A percentile compares a stretch with the other conserved stretches of the same genome.
phyloP scores from a whole-genome alignment of 2,888 invertebrate genomes.

The Eristalinus sepulchralis region DNA sequence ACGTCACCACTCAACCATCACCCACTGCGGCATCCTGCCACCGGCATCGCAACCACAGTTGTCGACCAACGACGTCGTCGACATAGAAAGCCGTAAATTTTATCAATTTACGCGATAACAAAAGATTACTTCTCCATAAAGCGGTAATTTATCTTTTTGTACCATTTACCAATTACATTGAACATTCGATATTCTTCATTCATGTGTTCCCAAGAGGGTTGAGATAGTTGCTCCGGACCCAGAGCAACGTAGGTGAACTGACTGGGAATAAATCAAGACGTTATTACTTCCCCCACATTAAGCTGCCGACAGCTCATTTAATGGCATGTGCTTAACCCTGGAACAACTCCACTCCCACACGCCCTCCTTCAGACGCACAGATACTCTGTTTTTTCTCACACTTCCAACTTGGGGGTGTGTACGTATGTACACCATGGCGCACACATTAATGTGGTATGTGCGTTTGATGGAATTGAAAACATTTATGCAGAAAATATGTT shows the following conservation, averaged over 20 bases:
- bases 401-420: not conserved
- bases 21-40: not conserved
- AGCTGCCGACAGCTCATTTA: slow-evolving; percentile 72
- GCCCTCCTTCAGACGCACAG: slow-evolving; percentile 20
- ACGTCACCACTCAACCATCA: slow-evolving; percentile 24
- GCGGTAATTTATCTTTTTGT: slow-evolving; percentile 71
- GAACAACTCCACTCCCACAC: slow-evolving; percentile 52
- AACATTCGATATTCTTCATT: slow-evolving; percentile 67
- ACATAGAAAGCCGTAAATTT: slow-evolving; percentile 59
- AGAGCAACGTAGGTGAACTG: slow-evolving; percentile 55
- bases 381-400: slow-evolving; percentile 33
- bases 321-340: slow-evolving; percentile 69
- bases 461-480: slow-evolving; percentile 61
- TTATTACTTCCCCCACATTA: slow-evolving; percentile 71
- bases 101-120: slow-evolving; percentile 72
- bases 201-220: slow-evolving; percentile 27
- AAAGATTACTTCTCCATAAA: slow-evolving; percentile 71
- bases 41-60: not conserved
- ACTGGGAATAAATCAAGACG: slow-evolving; percentile 69
- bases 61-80: slow-evolving; percentile 1
- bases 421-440: not conserved
- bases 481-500: slow-evolving; percentile 72
- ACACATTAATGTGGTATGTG: not conserved
- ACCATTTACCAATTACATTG: slow-evolving; percentile 71
- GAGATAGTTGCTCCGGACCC: slow-evolving; percentile 43